Evolutionary conservation across 1,140 invertebrate species (phyloP), one percentile per base, ranked within the genome.

Genomic region (Aphis gossypii): DNA sequence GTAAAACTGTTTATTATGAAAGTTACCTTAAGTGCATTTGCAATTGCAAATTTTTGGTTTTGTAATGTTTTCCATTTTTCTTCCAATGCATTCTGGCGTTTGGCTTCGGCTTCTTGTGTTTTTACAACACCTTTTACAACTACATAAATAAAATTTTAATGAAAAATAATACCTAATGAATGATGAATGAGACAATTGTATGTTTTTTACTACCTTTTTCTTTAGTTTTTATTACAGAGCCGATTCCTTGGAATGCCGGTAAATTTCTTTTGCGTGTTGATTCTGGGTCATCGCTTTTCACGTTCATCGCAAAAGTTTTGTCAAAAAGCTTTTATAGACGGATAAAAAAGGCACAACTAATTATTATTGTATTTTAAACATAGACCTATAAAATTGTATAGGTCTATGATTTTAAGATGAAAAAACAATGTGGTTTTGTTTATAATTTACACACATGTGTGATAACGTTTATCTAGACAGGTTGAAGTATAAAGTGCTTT

Each of bases 41-140:
- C 48, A 56, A 93, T 93, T 56, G 82, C 20, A 84, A 30, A 84
- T 18, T 93, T 93, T 93, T 86, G 92, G 23, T 93, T 56, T 51
- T 93, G 92, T 86, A 93, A 83, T 30, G 44, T 93, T 51, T 83
- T 84, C 92, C 92, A 93, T 54, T 93, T 93, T 86, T 93, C 92
- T n/a, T 38, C 92, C 38, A 93, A 86, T n/a, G 92, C 92, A 30
- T 84, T 93, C 82, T 93, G 92, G 7, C 92, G 82, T 93, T 93
- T 93, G 5, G 21, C 38, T 25, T 93, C 92, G 9, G 48, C 35
- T 86, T 93, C 46, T 83, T 92, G 46, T 18, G 35, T 93, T 56
- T 86, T 93, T 9, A 9, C 51, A 1, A 25, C 35, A n/a, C 1
- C 86, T 41, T 41, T 93, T 11, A 54, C n/a, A 21, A 56, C 92